phyloP scores from a whole-genome alignment of 2,113 vertebrate species.

The Balaenoptera acutorostrata region DNA sequence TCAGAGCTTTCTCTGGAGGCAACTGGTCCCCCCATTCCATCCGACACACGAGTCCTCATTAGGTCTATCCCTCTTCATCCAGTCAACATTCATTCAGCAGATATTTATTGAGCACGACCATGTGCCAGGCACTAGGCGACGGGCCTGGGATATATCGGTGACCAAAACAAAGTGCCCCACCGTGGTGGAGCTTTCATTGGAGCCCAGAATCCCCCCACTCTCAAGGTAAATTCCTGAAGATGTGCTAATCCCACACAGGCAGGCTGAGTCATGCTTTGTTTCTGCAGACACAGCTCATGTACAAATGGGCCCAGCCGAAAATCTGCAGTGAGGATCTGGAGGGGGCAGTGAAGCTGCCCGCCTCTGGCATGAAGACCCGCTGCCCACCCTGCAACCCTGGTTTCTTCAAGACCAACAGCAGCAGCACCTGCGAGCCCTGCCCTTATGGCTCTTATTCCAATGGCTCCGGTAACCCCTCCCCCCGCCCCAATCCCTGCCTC shows the following conservation, averaged over 20 bases:
- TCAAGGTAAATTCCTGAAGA: neutral
- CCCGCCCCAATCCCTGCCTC: rapidly evolving
- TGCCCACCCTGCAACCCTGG: slow-evolving; percentile 97
- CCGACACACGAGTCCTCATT: neutral
- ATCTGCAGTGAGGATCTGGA: slow-evolving; percentile 87
- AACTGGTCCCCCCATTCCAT: neutral
- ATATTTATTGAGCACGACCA: neutral
- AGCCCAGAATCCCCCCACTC: neutral
- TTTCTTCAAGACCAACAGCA: slow-evolving; percentile 85
- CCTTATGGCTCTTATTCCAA: slow-evolving; percentile 87
- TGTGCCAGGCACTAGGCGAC: neutral
- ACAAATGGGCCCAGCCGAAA: slow-evolving; percentile 96
- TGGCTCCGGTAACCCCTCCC: slow-evolving; percentile 85
- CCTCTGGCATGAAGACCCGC: slow-evolving; percentile 83
- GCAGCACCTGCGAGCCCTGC: slow-evolving; percentile 89
- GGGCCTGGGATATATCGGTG: neutral
- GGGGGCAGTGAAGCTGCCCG: slow-evolving; percentile 83
- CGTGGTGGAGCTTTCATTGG: neutral
- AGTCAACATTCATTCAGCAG: neutral
- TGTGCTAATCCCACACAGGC: neutral
- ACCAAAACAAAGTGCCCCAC: neutral
- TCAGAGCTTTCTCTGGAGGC: neutral
- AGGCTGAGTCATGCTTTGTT: neutral
- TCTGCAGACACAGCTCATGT: slow-evolving; percentile 93
- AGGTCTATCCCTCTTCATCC: neutral